Evolutionary conservation across 2,113 vertebrate species (phyloP).

Genomic region (Eubucco bourcierii): DNA sequence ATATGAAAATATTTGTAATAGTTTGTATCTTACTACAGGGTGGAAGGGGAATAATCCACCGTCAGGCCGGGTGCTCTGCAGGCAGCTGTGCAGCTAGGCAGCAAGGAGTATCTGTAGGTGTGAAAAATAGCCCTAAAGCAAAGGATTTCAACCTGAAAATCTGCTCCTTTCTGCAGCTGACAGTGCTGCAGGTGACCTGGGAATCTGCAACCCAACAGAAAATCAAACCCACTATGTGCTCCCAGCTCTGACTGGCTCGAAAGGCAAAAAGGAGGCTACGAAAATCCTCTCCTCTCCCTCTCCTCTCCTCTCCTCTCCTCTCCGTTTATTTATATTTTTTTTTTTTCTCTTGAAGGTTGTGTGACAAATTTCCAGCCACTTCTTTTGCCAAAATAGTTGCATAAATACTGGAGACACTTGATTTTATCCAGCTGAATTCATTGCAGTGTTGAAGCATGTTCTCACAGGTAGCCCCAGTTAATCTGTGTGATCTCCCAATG

Average conservation of each 20-base stretch:
- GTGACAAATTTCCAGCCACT: slow-evolving; percentile 27
- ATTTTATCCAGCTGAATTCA: slow-evolving; percentile 45
- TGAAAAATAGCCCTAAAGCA: not conserved
- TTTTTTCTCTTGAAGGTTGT: not conserved
- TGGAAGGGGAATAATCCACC: not conserved
- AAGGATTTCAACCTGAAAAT: not conserved
- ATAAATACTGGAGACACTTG: slow-evolving; percentile 38
- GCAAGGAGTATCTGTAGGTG: not conserved
- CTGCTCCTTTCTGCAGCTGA: slow-evolving; percentile 14
- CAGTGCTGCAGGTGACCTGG: not conserved
- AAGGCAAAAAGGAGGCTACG: too few relatives aligned
- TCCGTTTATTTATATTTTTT: too few relatives aligned
- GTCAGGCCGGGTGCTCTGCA: not conserved
- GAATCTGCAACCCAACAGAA: slow-evolving; percentile 2
- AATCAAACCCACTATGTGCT: not conserved
- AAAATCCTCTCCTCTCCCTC: too few relatives aligned
- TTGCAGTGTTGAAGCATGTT: slow-evolving; percentile 43
- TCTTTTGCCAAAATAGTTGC: slow-evolving; percentile 58
- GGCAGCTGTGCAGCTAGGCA: not conserved
- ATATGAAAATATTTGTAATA: slow-evolving; percentile 62
- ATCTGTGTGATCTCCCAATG: slow-evolving; percentile 56
- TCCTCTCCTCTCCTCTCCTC: too few relatives aligned
- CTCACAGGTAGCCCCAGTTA: slow-evolving; percentile 57
- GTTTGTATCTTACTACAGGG: not conserved
- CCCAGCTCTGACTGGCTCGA: not conserved